phyloP scores from a whole-genome alignment of 2,888 invertebrate species.

The Coecobrya sp. region DNA sequence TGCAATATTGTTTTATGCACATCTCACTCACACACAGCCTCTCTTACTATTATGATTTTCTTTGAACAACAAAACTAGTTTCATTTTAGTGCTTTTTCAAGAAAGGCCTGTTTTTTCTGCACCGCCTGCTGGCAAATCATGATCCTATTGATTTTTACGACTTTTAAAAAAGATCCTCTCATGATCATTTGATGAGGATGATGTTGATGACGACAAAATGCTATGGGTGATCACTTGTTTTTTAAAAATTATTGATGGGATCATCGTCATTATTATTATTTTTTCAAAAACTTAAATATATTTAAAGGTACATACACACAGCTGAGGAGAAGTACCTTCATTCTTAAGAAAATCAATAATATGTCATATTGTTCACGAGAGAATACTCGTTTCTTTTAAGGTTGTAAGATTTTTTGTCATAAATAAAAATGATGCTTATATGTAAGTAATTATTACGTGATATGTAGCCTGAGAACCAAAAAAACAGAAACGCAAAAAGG shows the following conservation, averaged over 20 bases:
- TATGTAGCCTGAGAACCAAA: constrained; percentile 19
- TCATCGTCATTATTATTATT: neutral
- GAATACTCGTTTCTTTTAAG: neutral
- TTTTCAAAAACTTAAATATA: neutral
- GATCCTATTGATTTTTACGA: constrained; percentile 71
- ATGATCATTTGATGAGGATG: constrained; percentile 31
- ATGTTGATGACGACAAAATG: constrained; percentile 39
- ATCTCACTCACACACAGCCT: neutral
- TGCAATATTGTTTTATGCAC: constrained; percentile 27
- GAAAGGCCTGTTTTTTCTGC: constrained; percentile 53
- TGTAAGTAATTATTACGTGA: constrained; percentile 36
- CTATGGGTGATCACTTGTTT: constrained; percentile 15
- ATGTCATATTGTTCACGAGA: constrained; percentile 42
- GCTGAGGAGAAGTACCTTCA: neutral
- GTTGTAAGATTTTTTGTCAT: neutral
- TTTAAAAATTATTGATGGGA: constrained; percentile 36
- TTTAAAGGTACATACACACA: constrained; percentile 11
- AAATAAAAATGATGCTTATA: constrained; percentile 2
- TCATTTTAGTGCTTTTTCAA: constrained; percentile 52
- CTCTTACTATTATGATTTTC: constrained; percentile 11
- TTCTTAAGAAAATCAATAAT: constrained; percentile 3
- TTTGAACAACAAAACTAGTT: constrained; percentile 61
- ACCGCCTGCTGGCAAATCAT: constrained; percentile 69
- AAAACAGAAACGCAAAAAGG: neutral
- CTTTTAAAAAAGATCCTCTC: constrained; percentile 7